Percentiles rank a stretch among this genome's conserved stretches.
phyloP scores from a whole-genome alignment of 2,888 invertebrate species.

The Buathra laborator region DNA sequence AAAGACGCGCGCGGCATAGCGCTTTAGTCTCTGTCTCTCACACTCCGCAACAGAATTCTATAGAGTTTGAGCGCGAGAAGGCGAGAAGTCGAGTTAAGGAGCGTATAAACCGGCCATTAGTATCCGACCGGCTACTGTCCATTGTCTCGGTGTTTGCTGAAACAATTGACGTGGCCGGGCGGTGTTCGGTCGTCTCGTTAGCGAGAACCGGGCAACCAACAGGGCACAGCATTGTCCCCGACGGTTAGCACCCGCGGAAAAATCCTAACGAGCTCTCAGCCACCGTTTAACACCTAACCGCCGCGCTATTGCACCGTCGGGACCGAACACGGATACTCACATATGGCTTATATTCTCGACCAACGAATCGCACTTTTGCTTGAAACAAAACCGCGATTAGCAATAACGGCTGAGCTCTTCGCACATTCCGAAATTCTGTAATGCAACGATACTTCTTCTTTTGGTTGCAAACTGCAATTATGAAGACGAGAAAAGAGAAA shows the following conservation, averaged over 20 bases:
- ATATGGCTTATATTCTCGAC: slow-evolving; percentile 24
- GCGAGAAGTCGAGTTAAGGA: slow-evolving; percentile 76
- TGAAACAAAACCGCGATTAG: slow-evolving; percentile 37
- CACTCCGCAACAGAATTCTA: neutral
- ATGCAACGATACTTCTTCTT: neutral
- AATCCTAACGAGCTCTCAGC: slow-evolving; percentile 84
- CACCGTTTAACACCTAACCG: slow-evolving; percentile 73
- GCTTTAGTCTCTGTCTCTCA: slow-evolving; percentile 27
- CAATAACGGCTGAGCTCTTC: neutral
- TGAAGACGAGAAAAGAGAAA: slow-evolving; percentile 1
- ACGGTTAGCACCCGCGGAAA: slow-evolving; percentile 84
- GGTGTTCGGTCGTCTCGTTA: slow-evolving; percentile 77
- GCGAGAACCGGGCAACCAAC: slow-evolving; percentile 73
- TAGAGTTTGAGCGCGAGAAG: slow-evolving; percentile 44
- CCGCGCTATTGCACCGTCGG: slow-evolving; percentile 10
- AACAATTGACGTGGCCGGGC: slow-evolving; percentile 80
- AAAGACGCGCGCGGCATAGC: slow-evolving; percentile 37
- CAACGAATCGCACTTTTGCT: slow-evolving; percentile 50
- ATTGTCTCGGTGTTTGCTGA: slow-evolving; percentile 83
- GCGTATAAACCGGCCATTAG: slow-evolving; percentile 84
- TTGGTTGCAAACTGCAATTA: slow-evolving; percentile 5
- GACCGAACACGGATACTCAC: slow-evolving; percentile 6
- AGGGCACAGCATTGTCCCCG: slow-evolving; percentile 80
- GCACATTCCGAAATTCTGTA: neutral
- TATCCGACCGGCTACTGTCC: slow-evolving; percentile 83